Base-by-base conservation (phyloP, 2,113 vertebrate species). In the Sterrhoptilus dennistouni region DNA sequence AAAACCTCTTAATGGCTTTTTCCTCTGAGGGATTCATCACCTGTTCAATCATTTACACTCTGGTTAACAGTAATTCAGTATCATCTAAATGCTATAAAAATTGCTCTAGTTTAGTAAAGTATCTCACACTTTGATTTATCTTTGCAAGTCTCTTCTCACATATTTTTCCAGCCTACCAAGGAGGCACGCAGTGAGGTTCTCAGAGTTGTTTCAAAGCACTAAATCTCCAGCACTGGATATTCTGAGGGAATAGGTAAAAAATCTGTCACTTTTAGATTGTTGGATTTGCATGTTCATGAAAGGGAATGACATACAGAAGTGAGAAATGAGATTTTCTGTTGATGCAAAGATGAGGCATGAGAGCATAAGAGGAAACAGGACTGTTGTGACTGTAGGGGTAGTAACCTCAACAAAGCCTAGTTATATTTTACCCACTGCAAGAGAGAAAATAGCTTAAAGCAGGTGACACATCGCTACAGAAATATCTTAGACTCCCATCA, bases 21-120 rank as follows among this genome's bases (percentile, higher is more conserved):
- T 76, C 76, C 83, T 97, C 88, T 54, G 77, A 95, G 89, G 94
- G 87, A 95, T 97, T 95, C 87, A 89, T 97, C 95, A 97, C 85
- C 70, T 97, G 79, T 95, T 97, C 95, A 89, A 84, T 97, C 94
- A 90, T 96, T 97, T 96, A 96, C 79, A 96, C 88, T 95, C 83
- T 86, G 79, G 81, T 96, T 97, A 98, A 94, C 47, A 71, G 77
- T 75, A 52, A 56, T 95, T 92, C 52, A 17, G 88, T 93, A 97
- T 93, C 76, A 91, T 97, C 93, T 94, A 96, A 96, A 96, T 95
- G 93, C 52, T 95, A 85, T 96, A 97, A 96, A 97, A 96, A 93
- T 90, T 93, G 57, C 69, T 96, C 45, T 69, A 78, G 92, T 97
- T 96, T 96, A 96, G 92, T 91, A 92, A 91, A 92, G 87, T 95